Evolutionary conservation across 2,888 invertebrate genomes (phyloP), one percentile per base, ranked within the genome.

Genomic region (Aphidoletes aphidimyza): DNA sequence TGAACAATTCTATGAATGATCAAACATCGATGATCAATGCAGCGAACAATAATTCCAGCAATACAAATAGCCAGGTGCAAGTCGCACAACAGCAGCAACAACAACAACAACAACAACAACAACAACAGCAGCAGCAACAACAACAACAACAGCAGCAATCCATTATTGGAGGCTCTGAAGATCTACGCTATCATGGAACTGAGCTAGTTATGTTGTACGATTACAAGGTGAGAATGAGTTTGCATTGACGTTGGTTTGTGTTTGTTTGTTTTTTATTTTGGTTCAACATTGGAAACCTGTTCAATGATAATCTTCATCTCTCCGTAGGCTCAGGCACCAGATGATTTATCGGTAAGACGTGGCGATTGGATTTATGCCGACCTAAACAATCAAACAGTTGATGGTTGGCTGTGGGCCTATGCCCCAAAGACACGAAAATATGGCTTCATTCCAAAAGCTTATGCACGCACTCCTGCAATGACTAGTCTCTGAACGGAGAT

Each of bases 311-410:
- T 69, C 22, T 69, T 9, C 9, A 26, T 69, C 69, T 19, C 6
- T 17, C n/a, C n/a, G n/a, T 11, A 94, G 94, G 95, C 97, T 81
- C 97, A 97, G 91, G 97, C 97, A 78, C 96, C 97, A 0, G 97
- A 97, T 89, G 97, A 97, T 90, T 91, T 98, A 85, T 95, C 96
- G 6, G 97, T 98, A 85, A 93, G 95, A 87, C 92, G 97, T 85
- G 97, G 98, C 11, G 97, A 98, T 89, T 97, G 97, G 96, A 96
- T 98, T 86, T 98, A 97, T 90, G 97, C 97, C 0, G 97, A 98
- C 91, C 92, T 97, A 84, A 94, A 94, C 87, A 96, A 97, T 91
- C 97, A 97, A 91, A 97, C 97, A 0, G 97, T 96, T 49, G 97
- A 97, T 89, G 98, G 98, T 49, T 97, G 96, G 97, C 91, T 97